Conservation (phyloP, 2,113 vertebrate genomes). For the Pavo muticus region DNA sequence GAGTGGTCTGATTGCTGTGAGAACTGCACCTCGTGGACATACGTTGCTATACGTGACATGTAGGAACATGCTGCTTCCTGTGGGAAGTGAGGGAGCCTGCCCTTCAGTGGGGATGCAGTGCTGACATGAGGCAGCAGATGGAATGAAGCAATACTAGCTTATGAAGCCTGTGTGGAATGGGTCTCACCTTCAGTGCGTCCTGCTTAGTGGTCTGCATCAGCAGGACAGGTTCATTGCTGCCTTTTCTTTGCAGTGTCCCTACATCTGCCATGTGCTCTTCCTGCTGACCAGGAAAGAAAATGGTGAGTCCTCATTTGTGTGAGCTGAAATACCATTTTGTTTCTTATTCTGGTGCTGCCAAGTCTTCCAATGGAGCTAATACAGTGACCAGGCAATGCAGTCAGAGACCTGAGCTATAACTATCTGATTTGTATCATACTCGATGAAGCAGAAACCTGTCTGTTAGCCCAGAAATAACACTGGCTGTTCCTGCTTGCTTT, state of each 20-base stretch:
- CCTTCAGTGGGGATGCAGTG: not conserved
- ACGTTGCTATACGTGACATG: not conserved
- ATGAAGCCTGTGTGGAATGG: not conserved
- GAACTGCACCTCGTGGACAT: not conserved
- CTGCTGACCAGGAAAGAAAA: constrained; percentile 90
- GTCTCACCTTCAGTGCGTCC: not conserved
- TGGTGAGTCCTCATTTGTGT: constrained; percentile 76
- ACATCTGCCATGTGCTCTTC: constrained; percentile 89
- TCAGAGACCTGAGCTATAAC: not conserved
- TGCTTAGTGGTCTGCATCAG: not conserved
- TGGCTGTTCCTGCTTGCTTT: not conserved
- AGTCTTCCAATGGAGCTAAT: not conserved
- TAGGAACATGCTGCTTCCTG: not conserved
- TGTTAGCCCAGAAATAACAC: not conserved
- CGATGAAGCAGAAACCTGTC: not conserved
- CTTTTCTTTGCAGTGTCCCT: constrained; percentile 87
- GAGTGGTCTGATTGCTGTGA: not conserved
- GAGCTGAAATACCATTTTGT: not conserved
- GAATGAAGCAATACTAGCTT: not conserved
- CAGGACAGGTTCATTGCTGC: not conserved
- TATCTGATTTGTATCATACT: not conserved
- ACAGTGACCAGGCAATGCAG: not conserved
- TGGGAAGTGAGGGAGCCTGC: not conserved
- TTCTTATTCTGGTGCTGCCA: not conserved
- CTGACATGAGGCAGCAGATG: not conserved